Percentiles rank a stretch among this genome's conserved stretches.
Conservation (phyloP, 2,888 invertebrate genomes). For the Tortricodes alternella region DNA sequence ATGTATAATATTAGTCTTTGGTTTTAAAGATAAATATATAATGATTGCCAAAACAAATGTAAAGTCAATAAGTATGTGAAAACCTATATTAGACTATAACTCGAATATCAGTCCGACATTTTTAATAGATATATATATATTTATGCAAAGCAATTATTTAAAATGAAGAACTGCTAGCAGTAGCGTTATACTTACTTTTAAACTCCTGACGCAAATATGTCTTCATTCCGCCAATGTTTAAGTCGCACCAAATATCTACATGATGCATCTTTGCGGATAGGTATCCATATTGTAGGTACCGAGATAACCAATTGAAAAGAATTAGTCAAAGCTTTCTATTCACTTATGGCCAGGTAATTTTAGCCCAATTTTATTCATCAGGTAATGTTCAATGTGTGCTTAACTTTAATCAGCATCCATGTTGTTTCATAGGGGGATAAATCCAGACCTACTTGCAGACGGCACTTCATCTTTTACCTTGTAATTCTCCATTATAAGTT, state of each 20-base stretch:
- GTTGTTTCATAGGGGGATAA: not conserved
- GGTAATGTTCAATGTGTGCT: not conserved
- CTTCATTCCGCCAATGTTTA: conserved; percentile 20
- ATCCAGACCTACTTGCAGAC: not conserved
- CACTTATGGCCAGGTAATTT: not conserved
- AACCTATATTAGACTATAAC: conserved; percentile 58
- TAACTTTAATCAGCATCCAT: not conserved
- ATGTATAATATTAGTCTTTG: conserved; percentile 68
- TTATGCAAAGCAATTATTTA: conserved; percentile 42
- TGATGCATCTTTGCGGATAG: not conserved
- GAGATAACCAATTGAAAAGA: not conserved
- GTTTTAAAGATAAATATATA: conserved; percentile 61
- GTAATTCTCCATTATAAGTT: not conserved
- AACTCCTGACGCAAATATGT: conserved; percentile 10
- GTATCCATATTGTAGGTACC: too few relatives aligned
- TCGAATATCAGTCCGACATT: conserved; percentile 66
- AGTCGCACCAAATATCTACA: not conserved
- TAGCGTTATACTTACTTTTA: conserved; percentile 53
- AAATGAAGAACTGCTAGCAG: conserved; percentile 40
- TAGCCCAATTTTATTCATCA: too few relatives aligned
- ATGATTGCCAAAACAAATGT: conserved; percentile 58
- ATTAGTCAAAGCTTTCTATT: not conserved
- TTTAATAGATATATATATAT: conserved; percentile 38
- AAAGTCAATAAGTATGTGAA: conserved; percentile 69
- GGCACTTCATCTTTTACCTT: not conserved